Evolutionary conservation across 2,888 invertebrate species (phyloP), one percentile per base, ranked within the genome.

Genomic region (Watsonalla binaria): DNA sequence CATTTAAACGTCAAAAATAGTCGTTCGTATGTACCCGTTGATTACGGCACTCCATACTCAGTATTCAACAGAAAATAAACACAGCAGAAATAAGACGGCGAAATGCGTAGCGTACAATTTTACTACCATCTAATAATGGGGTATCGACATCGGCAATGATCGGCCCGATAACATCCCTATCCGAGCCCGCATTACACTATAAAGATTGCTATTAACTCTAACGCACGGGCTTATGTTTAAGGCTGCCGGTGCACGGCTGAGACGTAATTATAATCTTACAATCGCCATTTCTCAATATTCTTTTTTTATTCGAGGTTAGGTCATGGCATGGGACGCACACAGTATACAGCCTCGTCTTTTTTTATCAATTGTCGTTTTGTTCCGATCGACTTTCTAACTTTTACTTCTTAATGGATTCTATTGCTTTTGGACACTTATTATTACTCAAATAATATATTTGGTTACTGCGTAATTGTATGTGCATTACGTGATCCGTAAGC

Each of bases 121-220:
- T 64, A 66, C 65, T 60, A 66, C 59, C 55, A 59, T 61, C 62
- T 80, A 82, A 78, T 80, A 72, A 77, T 67, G 72, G 59, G 69
- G 68, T 81, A 84, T 87, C 84, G 84, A 86, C 73, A 73, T 83
- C 80, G 79, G 78, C 73, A 72, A 76, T 71, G 72, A 73, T 59
- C 54, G 52, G 56, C 54, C 51, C 61, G 81, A 82, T 82, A 80
- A 65, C 87, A 83, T 82, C 86, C 84, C 89, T 86, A 85, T 71
- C 68, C 65, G 56, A 67, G 72, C 70, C 75, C 64, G 80, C 81
- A 84, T 82, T 83, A 82, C 79, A 76, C 82, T 84, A 84, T 87
- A 88, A 89, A 89, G 86, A 89, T 90, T 86, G 86, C 86, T 88
- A 90, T 90, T 90, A 90, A 86, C 78, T 84, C 80, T 83, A 84